Evolutionary conservation across 2,797 vertebrate genomes (phyloP).

Genomic region (Phrynocephalus forsythii): DNA sequence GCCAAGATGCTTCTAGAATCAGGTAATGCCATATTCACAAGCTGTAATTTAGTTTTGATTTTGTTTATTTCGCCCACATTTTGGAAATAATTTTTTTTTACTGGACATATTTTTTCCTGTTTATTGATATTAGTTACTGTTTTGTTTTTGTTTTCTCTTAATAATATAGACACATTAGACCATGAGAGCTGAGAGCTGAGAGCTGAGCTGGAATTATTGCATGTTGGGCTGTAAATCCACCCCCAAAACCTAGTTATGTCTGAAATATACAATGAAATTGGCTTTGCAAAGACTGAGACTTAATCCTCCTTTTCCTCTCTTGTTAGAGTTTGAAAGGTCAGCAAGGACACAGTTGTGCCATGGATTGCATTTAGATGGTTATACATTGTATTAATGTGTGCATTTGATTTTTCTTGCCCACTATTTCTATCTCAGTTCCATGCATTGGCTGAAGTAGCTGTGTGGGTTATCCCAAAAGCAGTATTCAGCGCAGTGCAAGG

Average conservation of each 20-base stretch:
- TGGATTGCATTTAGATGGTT: background rate
- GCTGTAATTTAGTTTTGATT: background rate
- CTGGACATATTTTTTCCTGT: too few relatives aligned
- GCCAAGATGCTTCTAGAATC: conserved; percentile 99
- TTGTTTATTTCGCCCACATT: background rate
- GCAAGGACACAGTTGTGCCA: background rate
- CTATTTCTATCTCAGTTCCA: background rate
- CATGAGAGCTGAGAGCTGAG: background rate
- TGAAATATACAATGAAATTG: background rate
- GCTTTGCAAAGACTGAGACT: background rate
- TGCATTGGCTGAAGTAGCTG: background rate
- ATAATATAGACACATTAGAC: background rate
- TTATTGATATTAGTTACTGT: background rate
- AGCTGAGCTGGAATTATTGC: background rate
- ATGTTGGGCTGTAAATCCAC: background rate
- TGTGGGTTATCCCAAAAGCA: background rate
- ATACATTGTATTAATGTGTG: background rate
- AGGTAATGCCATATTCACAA: conserved; percentile 68
- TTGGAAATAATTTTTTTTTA: background rate
- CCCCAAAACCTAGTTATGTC: background rate
- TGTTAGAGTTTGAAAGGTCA: background rate
- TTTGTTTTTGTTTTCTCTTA: background rate
- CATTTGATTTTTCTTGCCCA: background rate
- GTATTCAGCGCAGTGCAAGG: background rate
- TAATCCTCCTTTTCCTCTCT: background rate